These are phyloP conservation scores for Bolborhynchus lineola DNA, from an alignment of 2,113 vertebrate species.

Conservation along the genomic window DNA sequence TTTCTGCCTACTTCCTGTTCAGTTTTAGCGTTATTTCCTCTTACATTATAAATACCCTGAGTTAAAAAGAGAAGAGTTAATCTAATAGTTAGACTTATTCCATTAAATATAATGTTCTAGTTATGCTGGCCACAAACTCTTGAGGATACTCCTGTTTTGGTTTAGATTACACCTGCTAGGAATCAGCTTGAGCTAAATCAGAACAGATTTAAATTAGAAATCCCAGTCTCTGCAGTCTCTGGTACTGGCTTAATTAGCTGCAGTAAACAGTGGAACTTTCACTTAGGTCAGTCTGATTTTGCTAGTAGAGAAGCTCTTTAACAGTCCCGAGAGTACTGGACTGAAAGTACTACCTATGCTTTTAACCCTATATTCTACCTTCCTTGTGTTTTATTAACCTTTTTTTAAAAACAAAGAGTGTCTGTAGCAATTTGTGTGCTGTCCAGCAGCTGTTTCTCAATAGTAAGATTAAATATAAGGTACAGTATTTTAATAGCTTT, in stretches of 20 bases:
- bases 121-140: not conserved
- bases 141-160: not conserved
- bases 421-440: constrained; percentile 42
- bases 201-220: not conserved
- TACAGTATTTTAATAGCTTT: constrained; percentile 60
- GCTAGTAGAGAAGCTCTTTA: not conserved
- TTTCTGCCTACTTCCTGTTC: not conserved
- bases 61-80: not conserved
- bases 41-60: not conserved
- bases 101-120: not conserved
- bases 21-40: not conserved
- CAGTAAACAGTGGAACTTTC: not conserved
- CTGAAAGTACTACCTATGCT: not conserved
- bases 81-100: not conserved
- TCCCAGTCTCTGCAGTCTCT: not conserved
- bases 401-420: constrained; percentile 22
- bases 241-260: constrained; percentile 12
- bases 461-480: constrained; percentile 24
- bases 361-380: constrained; percentile 65
- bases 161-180: constrained; percentile 17
- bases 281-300: not conserved
- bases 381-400: constrained; percentile 65
- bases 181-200: constrained; percentile 19
- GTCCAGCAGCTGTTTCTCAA: constrained; percentile 52
- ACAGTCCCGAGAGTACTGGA: not conserved